A percentile compares a stretch with the other conserved stretches of the same genome.
phyloP scores from a whole-genome alignment of 2,797 vertebrate genomes.

The Lagocephalus sceleratus region DNA sequence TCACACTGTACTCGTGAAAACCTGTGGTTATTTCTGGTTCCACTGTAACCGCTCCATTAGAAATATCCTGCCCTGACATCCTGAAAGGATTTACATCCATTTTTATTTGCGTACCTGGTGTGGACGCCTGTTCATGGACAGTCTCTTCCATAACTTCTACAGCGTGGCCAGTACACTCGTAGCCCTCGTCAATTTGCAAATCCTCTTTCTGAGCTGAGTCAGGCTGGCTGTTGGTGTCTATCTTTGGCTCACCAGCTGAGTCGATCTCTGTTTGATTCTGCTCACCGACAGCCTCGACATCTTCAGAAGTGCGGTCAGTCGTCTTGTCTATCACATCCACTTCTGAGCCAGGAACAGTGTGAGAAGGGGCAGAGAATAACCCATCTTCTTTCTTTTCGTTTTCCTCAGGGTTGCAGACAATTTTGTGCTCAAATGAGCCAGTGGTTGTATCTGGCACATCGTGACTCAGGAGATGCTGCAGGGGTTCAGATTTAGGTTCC shows the following conservation, averaged over 20 bases:
- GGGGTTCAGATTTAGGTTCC: conserved; percentile 25
- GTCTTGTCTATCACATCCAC: conserved; percentile 11
- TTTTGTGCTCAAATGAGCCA: conserved; percentile 28
- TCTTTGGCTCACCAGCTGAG: conserved; percentile 18
- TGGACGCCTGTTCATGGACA: conserved; percentile 7
- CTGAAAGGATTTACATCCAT: conserved; percentile 1
- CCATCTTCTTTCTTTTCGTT: conserved; percentile 23
- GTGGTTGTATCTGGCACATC: conserved; percentile 22
- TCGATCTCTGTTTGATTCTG: conserved; percentile 26
- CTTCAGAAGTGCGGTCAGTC: conserved; percentile 21
- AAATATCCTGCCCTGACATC: conserved; percentile 15
- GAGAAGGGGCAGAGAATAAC: conserved; percentile 10
- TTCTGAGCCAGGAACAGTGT: conserved; percentile 12
- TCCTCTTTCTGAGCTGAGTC: conserved; percentile 9
- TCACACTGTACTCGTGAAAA: conserved; percentile 1
- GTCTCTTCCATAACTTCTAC: conserved; percentile 12
- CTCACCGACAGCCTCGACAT: conserved; percentile 14
- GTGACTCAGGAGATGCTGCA: conserved; percentile 9
- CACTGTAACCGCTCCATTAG: conserved; percentile 1
- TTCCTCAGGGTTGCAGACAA: conserved; percentile 25
- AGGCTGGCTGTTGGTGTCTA: conserved; percentile 5
- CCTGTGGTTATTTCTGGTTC: conserved; percentile 20
- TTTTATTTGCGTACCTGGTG: conserved; percentile 9
- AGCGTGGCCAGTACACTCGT: conserved; percentile 12
- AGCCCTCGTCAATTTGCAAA: conserved; percentile 19